Conservation (phyloP, 2,888 invertebrate species). For the Callinectes sapidus region DNA sequence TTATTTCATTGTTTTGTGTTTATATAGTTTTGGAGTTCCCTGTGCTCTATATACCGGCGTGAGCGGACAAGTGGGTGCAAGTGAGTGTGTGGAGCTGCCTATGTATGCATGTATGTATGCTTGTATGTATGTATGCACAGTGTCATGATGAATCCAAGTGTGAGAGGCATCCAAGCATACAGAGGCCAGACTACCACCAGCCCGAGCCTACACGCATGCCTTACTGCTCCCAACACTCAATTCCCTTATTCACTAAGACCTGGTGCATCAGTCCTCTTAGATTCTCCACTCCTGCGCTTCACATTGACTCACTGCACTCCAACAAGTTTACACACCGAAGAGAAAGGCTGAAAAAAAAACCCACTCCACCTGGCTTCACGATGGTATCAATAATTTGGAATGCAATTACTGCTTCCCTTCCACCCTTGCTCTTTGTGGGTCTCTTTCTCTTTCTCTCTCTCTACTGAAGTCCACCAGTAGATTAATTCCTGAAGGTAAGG, state of each 20-base stretch:
- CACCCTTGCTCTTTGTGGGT: no score
- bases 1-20: not conserved
- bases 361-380: no score
- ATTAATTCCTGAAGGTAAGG: not conserved
- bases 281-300: not conserved
- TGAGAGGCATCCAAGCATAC: no score
- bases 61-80: not conserved
- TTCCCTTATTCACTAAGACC: no score
- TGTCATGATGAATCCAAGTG: not conserved
- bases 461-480: not conserved
- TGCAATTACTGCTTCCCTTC: no score
- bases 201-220: no score
- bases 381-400: no score
- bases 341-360: no score
- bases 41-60: not conserved
- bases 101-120: not conserved
- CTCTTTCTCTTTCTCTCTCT: not conserved
- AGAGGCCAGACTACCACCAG: no score
- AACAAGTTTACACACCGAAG: not conserved
- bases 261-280: no score
- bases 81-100: not conserved
- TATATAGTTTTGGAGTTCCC: not conserved
- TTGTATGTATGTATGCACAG: not conserved
- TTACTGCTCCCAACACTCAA: no score
- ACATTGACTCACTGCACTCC: not conserved